A percentile compares a stretch with the other conserved stretches of the same genome.
Conservation (phyloP, 1,140 invertebrate genomes). For the Venustaconcha ellipsiformis region DNA sequence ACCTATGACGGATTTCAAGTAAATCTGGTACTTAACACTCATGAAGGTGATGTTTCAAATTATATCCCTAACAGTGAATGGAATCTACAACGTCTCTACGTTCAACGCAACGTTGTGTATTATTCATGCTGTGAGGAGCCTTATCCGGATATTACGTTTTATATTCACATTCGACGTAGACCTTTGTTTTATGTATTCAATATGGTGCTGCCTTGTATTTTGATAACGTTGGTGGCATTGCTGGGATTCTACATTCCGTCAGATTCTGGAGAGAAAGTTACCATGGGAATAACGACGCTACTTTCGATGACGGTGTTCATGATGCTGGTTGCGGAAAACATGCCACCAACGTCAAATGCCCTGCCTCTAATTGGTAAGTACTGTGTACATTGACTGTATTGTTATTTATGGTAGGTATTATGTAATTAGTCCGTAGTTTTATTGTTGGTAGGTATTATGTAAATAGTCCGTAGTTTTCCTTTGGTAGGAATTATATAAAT, state of each 20-base stretch:
- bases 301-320: constrained; percentile 68
- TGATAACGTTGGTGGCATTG: constrained; percentile 87
- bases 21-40: constrained; percentile 54
- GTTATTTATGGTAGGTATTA: no score
- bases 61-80: constrained; percentile 71
- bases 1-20: constrained; percentile 85
- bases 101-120: constrained; percentile 74
- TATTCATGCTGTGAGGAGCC: constrained; percentile 77
- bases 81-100: constrained; percentile 69
- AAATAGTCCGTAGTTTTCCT: no score
- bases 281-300: constrained; percentile 66
- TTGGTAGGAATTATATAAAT: no score
- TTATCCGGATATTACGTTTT: constrained; percentile 63
- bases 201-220: constrained; percentile 81
- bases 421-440: no score
- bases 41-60: constrained; percentile 67
- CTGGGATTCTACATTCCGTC: constrained; percentile 89
- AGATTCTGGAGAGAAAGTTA: constrained; percentile 76
- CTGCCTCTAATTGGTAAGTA: constrained; percentile 64
- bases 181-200: constrained; percentile 95
- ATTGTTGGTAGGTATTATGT: no score
- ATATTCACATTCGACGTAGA: constrained; percentile 76
- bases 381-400: background rate
- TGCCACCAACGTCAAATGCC: constrained; percentile 66
- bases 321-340: constrained; percentile 67